Conservation (phyloP, 2,888 invertebrate genomes). For the Ectemnius lituratus region DNA sequence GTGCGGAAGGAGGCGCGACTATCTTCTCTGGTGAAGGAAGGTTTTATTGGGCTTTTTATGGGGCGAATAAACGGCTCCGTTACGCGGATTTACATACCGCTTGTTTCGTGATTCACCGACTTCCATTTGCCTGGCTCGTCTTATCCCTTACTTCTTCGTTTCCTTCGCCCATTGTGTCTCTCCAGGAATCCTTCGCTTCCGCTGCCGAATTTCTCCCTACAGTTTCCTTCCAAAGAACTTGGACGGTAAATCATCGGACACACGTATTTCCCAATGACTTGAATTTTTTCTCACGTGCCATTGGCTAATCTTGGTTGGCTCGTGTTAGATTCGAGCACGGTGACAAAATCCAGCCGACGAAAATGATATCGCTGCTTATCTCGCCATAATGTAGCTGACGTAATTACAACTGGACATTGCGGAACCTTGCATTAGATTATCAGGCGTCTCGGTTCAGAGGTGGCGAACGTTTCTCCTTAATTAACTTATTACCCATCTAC, state of each 20-base stretch:
- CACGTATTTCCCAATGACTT: too few relatives aligned
- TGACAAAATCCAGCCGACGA: too few relatives aligned
- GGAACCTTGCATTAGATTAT: constrained; percentile 52
- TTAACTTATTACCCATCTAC: constrained; percentile 55
- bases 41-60: constrained; percentile 73
- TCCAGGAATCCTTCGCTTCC: neutral
- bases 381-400: constrained; percentile 43
- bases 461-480: constrained; percentile 36
- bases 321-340: neutral
- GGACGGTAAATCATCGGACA: too few relatives aligned
- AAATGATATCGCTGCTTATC: too few relatives aligned
- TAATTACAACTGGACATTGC: constrained; percentile 54
- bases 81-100: constrained; percentile 72
- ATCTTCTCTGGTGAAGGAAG: constrained; percentile 54
- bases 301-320: too few relatives aligned
- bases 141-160: constrained; percentile 8
- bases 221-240: neutral
- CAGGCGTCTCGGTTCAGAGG: constrained; percentile 44
- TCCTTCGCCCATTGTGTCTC: neutral
- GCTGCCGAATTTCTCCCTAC: constrained; percentile 1
- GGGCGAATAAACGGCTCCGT: constrained; percentile 70
- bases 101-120: constrained; percentile 68
- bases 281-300: too few relatives aligned
- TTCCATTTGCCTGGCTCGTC: constrained; percentile 47
- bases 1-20: constrained; percentile 29